Percentiles rank a stretch among this genome's conserved stretches.
phyloP scores from a whole-genome alignment of 2,888 invertebrate genomes.

The Trilocha varians region DNA sequence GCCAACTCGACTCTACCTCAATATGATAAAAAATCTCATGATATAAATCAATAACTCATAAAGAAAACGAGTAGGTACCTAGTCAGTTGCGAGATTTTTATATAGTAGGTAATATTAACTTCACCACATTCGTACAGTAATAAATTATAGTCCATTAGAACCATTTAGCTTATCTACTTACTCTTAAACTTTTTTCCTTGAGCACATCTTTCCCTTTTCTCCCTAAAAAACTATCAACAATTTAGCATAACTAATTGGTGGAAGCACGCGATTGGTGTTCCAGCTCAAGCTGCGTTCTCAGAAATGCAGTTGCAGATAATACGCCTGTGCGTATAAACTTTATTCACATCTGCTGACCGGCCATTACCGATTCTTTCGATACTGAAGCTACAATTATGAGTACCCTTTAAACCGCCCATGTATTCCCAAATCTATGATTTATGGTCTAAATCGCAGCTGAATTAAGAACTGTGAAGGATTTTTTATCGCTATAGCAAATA shows the following conservation, averaged over 20 bases:
- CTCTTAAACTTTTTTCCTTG: no score
- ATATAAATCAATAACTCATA: no score
- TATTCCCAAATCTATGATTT: neutral
- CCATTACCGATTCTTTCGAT: neutral
- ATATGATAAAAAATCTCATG: no score
- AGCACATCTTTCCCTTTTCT: no score
- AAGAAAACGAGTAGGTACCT: no score
- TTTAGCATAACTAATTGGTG: neutral
- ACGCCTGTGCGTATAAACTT: constrained; percentile 41
- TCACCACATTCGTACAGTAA: no score
- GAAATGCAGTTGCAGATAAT: constrained; percentile 61
- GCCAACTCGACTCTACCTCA: no score
- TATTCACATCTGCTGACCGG: constrained; percentile 52
- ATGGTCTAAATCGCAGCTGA: neutral
- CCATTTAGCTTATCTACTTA: no score
- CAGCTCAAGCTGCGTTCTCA: constrained; percentile 52
- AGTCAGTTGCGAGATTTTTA: no score
- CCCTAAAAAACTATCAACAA: neutral
- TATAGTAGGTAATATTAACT: no score
- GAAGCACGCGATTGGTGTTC: constrained; percentile 44
- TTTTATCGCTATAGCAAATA: no score
- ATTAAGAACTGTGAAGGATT: neutral
- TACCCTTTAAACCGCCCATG: neutral
- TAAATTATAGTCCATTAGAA: no score
- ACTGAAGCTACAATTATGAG: neutral